Evolutionary conservation across 2,113 vertebrate genomes (phyloP), one percentile per base, ranked within the genome.

Genomic region (Labeo catla): DNA sequence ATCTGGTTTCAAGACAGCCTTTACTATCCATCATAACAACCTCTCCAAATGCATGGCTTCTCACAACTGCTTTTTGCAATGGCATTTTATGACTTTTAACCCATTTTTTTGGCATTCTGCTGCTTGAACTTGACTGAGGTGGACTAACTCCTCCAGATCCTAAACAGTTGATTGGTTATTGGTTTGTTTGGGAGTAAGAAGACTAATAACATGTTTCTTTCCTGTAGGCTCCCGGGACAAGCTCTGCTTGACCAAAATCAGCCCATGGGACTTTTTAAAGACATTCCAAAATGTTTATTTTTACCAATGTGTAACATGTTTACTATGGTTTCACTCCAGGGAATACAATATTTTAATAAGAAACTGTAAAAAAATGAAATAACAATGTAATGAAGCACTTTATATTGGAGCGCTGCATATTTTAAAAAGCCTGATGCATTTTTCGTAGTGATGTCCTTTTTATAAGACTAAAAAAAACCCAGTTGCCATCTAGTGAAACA

Each of bases 221-320:
- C 95, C 97, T 95, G 91, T 96, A 99, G 97, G 98, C 97, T 94
- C 97, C 97, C 89, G 97, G 98, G 95, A 95, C 97, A 94, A 98
- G 96, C 95, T 97, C 97, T 93, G 96, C 97, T 96, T 99, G 97
- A 99, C 96, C 94, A 92, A 95, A 96, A 95, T 94, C 94, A 95
- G 94, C 93, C 95, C 92, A 93, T 93, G 96, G 97, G 97, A 96
- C 96, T 96, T 96, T 91, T 92, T 92, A 95, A 95, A 98, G 96
- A 99, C 98, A 99, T 99, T 99, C 97, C 98, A 98, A 95, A 92
- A 98, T 89, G 93, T 94, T 94, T 95, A 95, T 95, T 96, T 95
- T 95, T 95, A 94, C 94, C 93, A 92, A 93, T 92, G 95, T 95
- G 94, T 95, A 93, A 95, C 94, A 95, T 95, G 94, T 95, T 95